Evolutionary conservation across 2,113 vertebrate species (phyloP), one percentile per base, ranked within the genome.

Genomic region (Cryptotis parvus): DNA sequence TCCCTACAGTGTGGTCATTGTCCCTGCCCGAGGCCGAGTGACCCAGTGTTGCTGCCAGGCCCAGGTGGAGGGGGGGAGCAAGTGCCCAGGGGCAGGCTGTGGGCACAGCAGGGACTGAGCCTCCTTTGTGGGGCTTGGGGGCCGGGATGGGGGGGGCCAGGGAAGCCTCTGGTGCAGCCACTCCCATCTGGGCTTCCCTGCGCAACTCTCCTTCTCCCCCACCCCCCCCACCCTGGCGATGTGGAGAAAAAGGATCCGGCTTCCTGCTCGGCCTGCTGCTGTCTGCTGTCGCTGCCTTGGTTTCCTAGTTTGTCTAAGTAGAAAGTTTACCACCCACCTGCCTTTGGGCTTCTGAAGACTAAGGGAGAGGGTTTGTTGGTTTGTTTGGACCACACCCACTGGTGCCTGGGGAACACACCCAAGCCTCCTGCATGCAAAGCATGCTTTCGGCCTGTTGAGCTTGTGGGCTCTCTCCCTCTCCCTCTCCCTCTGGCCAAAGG

Each of bases 1-100:
- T 96, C 85, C 82, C 94, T 80, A 97, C 96, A 97, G 96, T 95
- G 87, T 92, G 84, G 89, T 91, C 94, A 97, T 96, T 96, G 95
- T 96, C 94, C 90, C 90, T 85, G 55, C 89, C 68, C 20, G 74
- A 68, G 82, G 83, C 90, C 93, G 87, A 96, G 96, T 96, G 94
- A 93, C 95, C 94, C 66, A 96, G 92, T 91, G 94, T 91, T 69
- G 94, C 87, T 92, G 82, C 93, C 94, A 94, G 87, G 86, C 90
- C 75, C 14, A 29, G 66, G 69, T 55, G 81, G 87, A 52, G 88
- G 69, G 79, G 78, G 91, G 49, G 49, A 55, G 26, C 77, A n/a
- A n/a, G 11, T 96, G 94, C 86, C 93, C 20, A 11, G 65, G 15
- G 45, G 84, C 39, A 80, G 85, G 87, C 89, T 95, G 91, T 90